Evolutionary conservation across 2,797 vertebrate species (phyloP).

Genomic region (Antennarius maculatus): DNA sequence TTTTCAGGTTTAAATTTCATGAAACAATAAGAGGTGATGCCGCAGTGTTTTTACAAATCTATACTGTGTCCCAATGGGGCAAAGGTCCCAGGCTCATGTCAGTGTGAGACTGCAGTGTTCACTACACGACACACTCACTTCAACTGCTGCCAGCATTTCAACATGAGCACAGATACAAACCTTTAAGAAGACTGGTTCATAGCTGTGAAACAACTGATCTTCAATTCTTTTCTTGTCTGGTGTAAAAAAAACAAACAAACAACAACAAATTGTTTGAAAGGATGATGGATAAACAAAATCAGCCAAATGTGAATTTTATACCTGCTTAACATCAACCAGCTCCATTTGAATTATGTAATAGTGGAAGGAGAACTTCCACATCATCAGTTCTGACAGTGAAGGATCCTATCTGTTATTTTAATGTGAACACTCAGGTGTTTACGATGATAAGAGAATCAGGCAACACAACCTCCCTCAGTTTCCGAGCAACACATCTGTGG

Average conservation of each 20-base stretch:
- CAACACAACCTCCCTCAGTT: slow-evolving; percentile 31
- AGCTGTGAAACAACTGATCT: slow-evolving; percentile 11
- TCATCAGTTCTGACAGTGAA: slow-evolving; percentile 36
- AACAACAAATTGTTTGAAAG: slow-evolving; percentile 30
- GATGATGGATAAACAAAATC: slow-evolving; percentile 13
- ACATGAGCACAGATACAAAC: slow-evolving; percentile 22
- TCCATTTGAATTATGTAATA: slow-evolving; percentile 45
- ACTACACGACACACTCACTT: slow-evolving; percentile 27
- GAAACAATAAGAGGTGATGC: slow-evolving; percentile 52
- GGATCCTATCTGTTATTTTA: slow-evolving; percentile 38
- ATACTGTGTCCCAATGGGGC: slow-evolving; percentile 40
- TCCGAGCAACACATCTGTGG: slow-evolving; percentile 48
- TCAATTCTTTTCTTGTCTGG: slow-evolving; percentile 19
- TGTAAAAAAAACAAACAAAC: slow-evolving; percentile 20
- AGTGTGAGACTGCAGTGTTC: slow-evolving; percentile 23
- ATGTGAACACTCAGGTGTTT: slow-evolving; percentile 54
- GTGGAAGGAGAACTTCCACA: slow-evolving; percentile 8
- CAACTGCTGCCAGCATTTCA: slow-evolving; percentile 31
- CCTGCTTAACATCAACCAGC: slow-evolving; percentile 41
- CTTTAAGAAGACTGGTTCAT: background rate
- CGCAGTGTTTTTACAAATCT: slow-evolving; percentile 38
- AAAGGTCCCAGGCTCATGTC: slow-evolving; percentile 10
- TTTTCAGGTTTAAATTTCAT: slow-evolving; percentile 54
- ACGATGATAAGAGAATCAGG: slow-evolving; percentile 36
- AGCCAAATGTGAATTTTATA: slow-evolving; percentile 41